phyloP scores from a whole-genome alignment of 2,113 vertebrate species.

The Perca flavescens region DNA sequence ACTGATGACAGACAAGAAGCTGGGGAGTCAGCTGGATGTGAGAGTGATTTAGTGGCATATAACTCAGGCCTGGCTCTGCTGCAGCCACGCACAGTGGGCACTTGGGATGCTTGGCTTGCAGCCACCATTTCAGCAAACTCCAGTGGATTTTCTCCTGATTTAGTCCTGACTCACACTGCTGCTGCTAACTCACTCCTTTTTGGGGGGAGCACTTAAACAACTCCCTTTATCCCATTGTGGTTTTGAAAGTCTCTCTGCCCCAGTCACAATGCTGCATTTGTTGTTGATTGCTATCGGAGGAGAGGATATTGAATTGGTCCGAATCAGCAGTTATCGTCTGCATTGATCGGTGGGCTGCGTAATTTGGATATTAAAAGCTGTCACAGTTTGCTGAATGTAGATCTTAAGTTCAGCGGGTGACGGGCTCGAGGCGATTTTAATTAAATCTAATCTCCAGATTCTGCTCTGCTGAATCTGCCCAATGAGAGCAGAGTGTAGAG shows the following conservation, averaged over 20 bases:
- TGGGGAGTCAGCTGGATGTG: conserved; percentile 58
- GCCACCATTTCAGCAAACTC: conserved; percentile 56
- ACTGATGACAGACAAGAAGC: conserved; percentile 43
- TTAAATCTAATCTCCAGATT: conserved; percentile 57
- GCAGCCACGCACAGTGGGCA: conserved; percentile 24
- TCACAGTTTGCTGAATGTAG: conserved; percentile 56
- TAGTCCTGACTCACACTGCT: conserved; percentile 46
- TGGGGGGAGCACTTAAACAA: conserved; percentile 1
- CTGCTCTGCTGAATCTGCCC: conserved; percentile 1
- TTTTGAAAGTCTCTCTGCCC: background rate
- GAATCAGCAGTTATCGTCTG: conserved; percentile 50
- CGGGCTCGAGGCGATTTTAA: conserved; percentile 39
- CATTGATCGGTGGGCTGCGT: conserved; percentile 47
- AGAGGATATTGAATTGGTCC: conserved; percentile 52
- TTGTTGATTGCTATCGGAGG: conserved; percentile 45
- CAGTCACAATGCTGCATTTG: conserved; percentile 15
- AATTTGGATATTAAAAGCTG: conserved; percentile 63
- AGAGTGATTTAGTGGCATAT: conserved; percentile 67
- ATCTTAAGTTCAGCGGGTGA: conserved; percentile 41
- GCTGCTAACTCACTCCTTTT: conserved; percentile 25
- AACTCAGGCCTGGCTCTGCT: conserved; percentile 53
- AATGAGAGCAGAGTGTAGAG: background rate
- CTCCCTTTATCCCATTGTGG: conserved; percentile 6
- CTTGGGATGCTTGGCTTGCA: conserved; percentile 33
- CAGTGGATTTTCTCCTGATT: conserved; percentile 53